A percentile compares a stretch with the other conserved stretches of the same genome.
Conservation (phyloP, 2,113 vertebrate species). For the Dermatemys mawii region DNA sequence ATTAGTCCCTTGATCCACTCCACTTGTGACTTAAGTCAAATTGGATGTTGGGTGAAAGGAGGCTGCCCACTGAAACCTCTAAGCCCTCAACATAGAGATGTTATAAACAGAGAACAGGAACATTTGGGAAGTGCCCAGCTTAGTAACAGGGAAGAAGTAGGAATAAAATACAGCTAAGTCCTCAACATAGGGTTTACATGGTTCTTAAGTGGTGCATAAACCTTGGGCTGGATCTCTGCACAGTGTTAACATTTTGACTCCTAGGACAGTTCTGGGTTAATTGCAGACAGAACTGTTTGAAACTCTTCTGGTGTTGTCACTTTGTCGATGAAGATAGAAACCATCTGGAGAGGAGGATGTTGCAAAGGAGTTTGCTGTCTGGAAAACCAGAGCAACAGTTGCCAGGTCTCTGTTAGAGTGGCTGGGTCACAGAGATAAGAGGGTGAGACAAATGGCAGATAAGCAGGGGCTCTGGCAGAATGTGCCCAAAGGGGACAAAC, state of each 20-base stretch:
- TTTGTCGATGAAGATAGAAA: neutral
- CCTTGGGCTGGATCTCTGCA: neutral
- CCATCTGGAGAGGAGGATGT: neutral
- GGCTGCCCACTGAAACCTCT: neutral
- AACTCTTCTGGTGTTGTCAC: neutral
- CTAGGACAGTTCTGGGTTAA: neutral
- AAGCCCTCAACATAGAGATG: neutral
- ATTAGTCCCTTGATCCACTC: neutral
- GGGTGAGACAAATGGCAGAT: neutral
- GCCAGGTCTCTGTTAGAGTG: neutral
- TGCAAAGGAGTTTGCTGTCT: neutral
- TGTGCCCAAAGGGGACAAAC: fast-evolving
- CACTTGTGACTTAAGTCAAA: neutral
- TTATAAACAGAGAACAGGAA: neutral
- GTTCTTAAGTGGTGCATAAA: neutral
- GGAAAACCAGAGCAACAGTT: neutral
- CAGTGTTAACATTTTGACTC: neutral
- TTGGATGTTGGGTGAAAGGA: neutral
- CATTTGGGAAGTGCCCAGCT: neutral
- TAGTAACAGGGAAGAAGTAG: neutral
- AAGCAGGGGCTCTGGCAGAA: neutral
- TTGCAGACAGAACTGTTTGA: neutral
- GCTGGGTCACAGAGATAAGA: neutral
- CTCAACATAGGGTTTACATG: neutral
- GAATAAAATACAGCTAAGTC: neutral